Conservation (phyloP, 2,888 invertebrate species). For the Ectobius pallidus region DNA sequence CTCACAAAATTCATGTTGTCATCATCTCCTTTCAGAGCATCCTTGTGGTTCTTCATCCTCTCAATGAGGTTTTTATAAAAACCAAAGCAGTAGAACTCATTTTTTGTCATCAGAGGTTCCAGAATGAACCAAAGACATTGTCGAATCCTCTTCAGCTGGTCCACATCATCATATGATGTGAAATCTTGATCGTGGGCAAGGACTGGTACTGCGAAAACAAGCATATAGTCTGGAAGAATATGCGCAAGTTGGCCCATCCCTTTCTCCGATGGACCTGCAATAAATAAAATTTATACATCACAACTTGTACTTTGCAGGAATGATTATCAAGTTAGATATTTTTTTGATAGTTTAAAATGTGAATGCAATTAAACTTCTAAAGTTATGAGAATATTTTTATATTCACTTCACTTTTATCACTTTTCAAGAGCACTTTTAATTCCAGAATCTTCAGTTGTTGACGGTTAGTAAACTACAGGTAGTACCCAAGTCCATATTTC, state of each 20-base stretch:
- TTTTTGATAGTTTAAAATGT: too few relatives aligned
- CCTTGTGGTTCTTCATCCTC: slow-evolving; percentile 93
- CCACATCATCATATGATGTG: slow-evolving; percentile 75
- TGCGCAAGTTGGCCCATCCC: slow-evolving; percentile 80
- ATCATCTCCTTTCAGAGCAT: slow-evolving; percentile 83
- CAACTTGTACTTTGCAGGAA: too few relatives aligned
- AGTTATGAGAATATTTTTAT: too few relatives aligned
- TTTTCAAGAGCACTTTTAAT: too few relatives aligned
- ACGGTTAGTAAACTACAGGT: too few relatives aligned
- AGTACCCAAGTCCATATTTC: too few relatives aligned
- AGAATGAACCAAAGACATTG: slow-evolving; percentile 93
- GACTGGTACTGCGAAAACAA: slow-evolving; percentile 95
- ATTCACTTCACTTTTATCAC: too few relatives aligned
- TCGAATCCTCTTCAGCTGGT: slow-evolving; percentile 78
- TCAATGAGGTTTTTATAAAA: slow-evolving; percentile 95
- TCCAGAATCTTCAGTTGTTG: too few relatives aligned
- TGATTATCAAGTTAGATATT: too few relatives aligned
- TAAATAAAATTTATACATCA: too few relatives aligned
- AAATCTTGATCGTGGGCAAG: slow-evolving; percentile 92
- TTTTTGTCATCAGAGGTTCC: slow-evolving; percentile 91
- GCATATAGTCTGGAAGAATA: slow-evolving; percentile 95
- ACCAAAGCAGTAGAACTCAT: slow-evolving; percentile 92
- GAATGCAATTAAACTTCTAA: too few relatives aligned
- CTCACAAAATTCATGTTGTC: slow-evolving; percentile 82
- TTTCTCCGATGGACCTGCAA: slow-evolving; percentile 63